phyloP scores from a whole-genome alignment of 1,140 invertebrate genomes.

The Tribolium madens region DNA sequence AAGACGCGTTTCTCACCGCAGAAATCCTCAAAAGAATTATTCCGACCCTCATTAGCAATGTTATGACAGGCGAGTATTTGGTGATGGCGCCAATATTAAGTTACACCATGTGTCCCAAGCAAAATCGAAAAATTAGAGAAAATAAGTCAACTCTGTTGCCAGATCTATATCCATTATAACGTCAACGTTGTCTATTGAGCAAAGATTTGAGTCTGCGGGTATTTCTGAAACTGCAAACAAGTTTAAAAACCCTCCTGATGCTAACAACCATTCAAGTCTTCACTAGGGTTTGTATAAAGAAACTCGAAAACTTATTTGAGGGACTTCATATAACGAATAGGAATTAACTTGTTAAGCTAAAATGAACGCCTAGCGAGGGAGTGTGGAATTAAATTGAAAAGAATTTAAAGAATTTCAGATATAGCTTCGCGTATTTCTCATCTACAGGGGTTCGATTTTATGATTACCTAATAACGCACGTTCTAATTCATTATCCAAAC shows the following conservation, averaged over 20 bases:
- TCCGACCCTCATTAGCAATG: slow-evolving; percentile 43
- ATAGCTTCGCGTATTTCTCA: slow-evolving; percentile 15
- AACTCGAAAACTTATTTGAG: slow-evolving; percentile 40
- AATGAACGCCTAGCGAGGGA: slow-evolving; percentile 47
- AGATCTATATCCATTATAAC: slow-evolving; percentile 22
- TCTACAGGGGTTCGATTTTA: background rate
- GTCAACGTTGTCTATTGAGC: slow-evolving; percentile 23
- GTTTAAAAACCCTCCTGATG: slow-evolving; percentile 32
- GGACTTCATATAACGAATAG: slow-evolving; percentile 42
- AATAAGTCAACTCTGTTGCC: background rate
- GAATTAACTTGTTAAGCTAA: slow-evolving; percentile 52
- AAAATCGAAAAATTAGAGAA: slow-evolving; percentile 1
- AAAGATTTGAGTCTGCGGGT: slow-evolving; percentile 10
- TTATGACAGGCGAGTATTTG: slow-evolving; percentile 48
- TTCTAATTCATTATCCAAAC: slow-evolving; percentile 41
- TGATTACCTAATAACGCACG: slow-evolving; percentile 13
- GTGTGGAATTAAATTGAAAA: slow-evolving; percentile 50
- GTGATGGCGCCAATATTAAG: slow-evolving; percentile 47
- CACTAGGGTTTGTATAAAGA: slow-evolving; percentile 30
- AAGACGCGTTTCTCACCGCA: background rate
- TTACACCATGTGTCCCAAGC: slow-evolving; percentile 6
- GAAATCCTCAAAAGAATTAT: slow-evolving; percentile 23
- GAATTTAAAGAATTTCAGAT: slow-evolving; percentile 48
- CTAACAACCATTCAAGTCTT: slow-evolving; percentile 37
- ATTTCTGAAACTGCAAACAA: slow-evolving; percentile 36